Conservation (phyloP, 2,888 invertebrate genomes). For the Hermodice carunculata region DNA sequence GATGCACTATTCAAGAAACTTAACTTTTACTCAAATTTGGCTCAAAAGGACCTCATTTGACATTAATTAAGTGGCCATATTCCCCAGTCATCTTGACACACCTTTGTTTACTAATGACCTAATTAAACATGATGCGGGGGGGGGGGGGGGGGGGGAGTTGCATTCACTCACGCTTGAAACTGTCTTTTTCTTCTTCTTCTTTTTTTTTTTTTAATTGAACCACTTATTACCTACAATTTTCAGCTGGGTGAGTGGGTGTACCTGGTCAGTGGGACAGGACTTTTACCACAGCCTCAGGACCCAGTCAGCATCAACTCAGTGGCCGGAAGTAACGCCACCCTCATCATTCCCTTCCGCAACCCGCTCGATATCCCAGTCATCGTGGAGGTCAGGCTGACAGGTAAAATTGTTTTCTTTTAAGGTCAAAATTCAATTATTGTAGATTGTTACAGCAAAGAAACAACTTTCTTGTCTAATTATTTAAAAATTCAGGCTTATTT, state of each 20-base stretch:
- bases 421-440: too few species aligned
- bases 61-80: too few species aligned
- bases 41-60: too few species aligned
- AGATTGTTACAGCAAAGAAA: too few species aligned
- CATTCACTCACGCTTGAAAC: neutral
- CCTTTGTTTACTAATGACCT: too few species aligned
- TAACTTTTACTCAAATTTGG: too few species aligned
- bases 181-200: neutral
- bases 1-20: too few species aligned
- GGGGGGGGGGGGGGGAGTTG: neutral
- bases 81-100: too few species aligned
- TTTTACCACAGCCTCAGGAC: constrained; percentile 63
- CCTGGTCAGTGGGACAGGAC: constrained; percentile 61
- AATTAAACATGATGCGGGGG: neutral
- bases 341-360: constrained; percentile 68
- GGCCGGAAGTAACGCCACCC: constrained; percentile 63
- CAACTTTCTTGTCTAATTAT: too few species aligned
- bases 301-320: constrained; percentile 61
- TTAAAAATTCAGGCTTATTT: too few species aligned
- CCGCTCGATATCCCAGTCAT: constrained; percentile 64
- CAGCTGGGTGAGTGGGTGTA: constrained; percentile 68
- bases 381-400: constrained; percentile 53
- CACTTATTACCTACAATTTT: constrained; percentile 10
- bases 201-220: too few species aligned
- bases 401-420: neutral